These are phyloP conservation scores for Pangasianodon gigas DNA, from an alignment of 2,113 vertebrate genomes.

Conservation along the genomic window DNA sequence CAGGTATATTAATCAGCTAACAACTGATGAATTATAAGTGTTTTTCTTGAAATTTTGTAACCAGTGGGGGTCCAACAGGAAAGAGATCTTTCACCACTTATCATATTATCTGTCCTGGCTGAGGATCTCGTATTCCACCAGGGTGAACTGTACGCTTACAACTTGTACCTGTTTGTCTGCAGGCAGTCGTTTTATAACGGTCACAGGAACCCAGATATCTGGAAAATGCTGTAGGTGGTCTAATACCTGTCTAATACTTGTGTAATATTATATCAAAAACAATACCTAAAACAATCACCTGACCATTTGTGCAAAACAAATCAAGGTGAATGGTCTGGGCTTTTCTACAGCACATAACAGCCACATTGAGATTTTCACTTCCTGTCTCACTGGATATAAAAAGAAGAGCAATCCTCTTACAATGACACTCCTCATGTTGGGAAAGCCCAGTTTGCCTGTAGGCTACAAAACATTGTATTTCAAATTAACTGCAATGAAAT, in stretches of 20 bases:
- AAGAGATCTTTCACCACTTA: slow-evolving; percentile 34
- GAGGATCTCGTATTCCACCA: slow-evolving; percentile 25
- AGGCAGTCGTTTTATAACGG: neutral
- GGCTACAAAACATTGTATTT: slow-evolving; percentile 27
- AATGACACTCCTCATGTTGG: slow-evolving; percentile 25
- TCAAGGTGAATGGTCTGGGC: neutral
- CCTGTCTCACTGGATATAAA: slow-evolving; percentile 73
- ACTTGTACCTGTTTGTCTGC: neutral
- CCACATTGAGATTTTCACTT: slow-evolving; percentile 25
- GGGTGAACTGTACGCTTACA: slow-evolving; percentile 17
- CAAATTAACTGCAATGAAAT: slow-evolving; percentile 6
- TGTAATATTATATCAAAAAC: neutral
- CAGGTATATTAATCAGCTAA: neutral
- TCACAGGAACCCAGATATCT: neutral
- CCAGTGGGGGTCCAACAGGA: neutral
- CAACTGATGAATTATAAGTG: neutral
- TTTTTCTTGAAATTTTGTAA: slow-evolving; percentile 23
- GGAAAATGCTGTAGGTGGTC: too few relatives aligned
- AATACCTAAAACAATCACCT: neutral
- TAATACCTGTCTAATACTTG: neutral
- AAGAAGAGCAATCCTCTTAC: slow-evolving; percentile 87
- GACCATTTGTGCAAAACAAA: slow-evolving; percentile 1
- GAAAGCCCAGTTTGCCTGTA: slow-evolving; percentile 22
- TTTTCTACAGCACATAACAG: neutral
- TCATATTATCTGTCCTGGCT: slow-evolving; percentile 43